Evolutionary conservation across 1,140 invertebrate species (phyloP), one percentile per base, ranked within the genome.

Genomic region (Globodera rostochiensis): DNA sequence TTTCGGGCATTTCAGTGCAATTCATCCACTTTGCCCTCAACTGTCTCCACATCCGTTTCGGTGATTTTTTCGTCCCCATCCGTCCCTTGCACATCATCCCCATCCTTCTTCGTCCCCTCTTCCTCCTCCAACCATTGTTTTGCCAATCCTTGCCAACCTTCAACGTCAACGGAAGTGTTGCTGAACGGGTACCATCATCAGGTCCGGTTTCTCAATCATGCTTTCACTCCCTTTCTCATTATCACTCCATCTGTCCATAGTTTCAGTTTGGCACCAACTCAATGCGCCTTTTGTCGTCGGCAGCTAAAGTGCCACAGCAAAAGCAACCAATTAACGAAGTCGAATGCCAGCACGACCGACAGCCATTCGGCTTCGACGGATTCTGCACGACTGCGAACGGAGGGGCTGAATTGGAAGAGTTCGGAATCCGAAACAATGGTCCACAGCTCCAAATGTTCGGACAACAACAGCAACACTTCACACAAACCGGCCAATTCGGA

Each of bases 251-350:
- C 25, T 25, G 7, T 25, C 21, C 11, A 6, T 45, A 15, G 13
- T 78, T 70, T 67, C 11, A 78, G 76, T 70, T 78, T 67, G 76
- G 66, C 25, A 25, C 76, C 21, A 64, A 53, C 21, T 69, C 76
- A 25, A 46, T 70, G 66, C 76, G 60, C 47, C 69, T 78, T 78
- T 70, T 78, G 53, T 25, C 76, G 36, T 50, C 76, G 50, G 76
- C 60, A 9, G 47, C 76, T 7, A 64, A 78, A 69, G 66, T 78
- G 11, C 69, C n/a, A 71, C 69, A 71, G 19, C 21, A 71, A 36
- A 45, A 71, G 7, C 9, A 71, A 21, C 19, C 57, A 15, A 15
- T 15, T 15, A 15, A 60, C 5, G 5, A 15, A 15, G 57, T 60
- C 57, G 50, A 53, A 53, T 53, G 7, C 50, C 50, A 13, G 7